Conservation (phyloP, 2,113 vertebrate genomes). For the Sylvicapra grimmia region DNA sequence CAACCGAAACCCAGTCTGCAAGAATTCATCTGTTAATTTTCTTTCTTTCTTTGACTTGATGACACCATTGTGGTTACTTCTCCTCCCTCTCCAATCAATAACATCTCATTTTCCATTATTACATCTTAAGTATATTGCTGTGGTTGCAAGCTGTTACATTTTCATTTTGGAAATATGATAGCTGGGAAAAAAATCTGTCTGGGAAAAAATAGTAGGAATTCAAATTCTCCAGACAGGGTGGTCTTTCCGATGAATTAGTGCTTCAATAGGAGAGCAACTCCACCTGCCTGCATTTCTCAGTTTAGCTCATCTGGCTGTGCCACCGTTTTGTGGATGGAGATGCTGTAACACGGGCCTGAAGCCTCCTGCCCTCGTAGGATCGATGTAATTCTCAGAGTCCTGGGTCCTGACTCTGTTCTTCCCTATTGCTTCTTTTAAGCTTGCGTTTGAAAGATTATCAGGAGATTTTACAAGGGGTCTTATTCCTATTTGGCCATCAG, state of each 20-base stretch:
- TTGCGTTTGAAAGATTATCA: not conserved
- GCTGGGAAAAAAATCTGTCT: constrained; percentile 31
- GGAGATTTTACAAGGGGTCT: not conserved
- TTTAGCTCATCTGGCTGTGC: rapidly evolving
- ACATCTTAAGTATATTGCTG: constrained; percentile 59
- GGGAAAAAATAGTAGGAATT: constrained; percentile 15
- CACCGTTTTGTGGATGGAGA: not conserved
- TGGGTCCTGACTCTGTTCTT: not conserved
- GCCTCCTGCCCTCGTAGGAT: not conserved
- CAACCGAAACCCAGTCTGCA: constrained; percentile 42
- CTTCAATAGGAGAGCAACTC: not conserved
- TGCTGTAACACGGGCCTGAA: not conserved
- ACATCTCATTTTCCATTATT: constrained; percentile 72
- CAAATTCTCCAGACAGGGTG: not conserved
- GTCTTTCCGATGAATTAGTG: not conserved
- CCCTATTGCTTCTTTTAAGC: not conserved
- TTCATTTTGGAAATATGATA: constrained; percentile 53
- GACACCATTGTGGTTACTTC: constrained; percentile 66
- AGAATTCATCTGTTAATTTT: constrained; percentile 70
- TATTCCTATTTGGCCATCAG: not conserved
- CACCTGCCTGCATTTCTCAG: not conserved
- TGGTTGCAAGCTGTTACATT: constrained; percentile 62
- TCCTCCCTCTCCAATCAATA: constrained; percentile 69
- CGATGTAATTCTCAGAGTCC: not conserved
- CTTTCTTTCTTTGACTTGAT: constrained; percentile 67